Conservation (phyloP, 2,888 invertebrate genomes). For the Platypus cylindrus region DNA sequence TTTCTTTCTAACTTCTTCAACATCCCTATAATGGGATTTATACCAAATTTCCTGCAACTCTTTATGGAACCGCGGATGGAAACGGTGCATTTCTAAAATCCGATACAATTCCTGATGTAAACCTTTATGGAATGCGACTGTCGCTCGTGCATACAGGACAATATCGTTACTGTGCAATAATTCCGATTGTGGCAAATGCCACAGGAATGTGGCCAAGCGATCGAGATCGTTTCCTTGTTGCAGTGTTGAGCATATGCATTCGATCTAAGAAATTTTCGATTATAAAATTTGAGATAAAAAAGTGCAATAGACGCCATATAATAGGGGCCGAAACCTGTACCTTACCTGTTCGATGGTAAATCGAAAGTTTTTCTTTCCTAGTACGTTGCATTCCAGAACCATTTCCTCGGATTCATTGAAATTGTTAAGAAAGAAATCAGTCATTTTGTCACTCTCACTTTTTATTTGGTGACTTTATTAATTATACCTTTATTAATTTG, state of each 20-base stretch:
- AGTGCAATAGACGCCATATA: no score
- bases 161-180: constrained; percentile 73
- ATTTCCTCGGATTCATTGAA: no score
- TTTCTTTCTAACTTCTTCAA: constrained; percentile 76
- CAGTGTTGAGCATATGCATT: constrained; percentile 87
- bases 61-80: constrained; percentile 72
- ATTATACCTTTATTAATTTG: no score
- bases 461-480: no score
- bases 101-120: constrained; percentile 83
- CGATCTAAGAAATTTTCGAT: constrained; percentile 64
- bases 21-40: constrained; percentile 86
- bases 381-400: no score
- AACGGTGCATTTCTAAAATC: constrained; percentile 79
- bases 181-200: constrained; percentile 74
- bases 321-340: no score
- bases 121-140: constrained; percentile 82
- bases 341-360: no score
- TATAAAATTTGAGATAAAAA: no score
- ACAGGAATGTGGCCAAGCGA: constrained; percentile 72
- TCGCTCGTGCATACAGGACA: constrained; percentile 75
- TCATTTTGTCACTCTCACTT: no score
- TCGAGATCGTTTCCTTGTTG: constrained; percentile 90
- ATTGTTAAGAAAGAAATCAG: no score
- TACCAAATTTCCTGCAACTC: constrained; percentile 91
- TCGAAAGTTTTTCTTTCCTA: no score